Percentiles rank a stretch among this genome's conserved stretches.
Conservation (phyloP, 1,140 invertebrate genomes). For the Copidosoma floridanum region DNA sequence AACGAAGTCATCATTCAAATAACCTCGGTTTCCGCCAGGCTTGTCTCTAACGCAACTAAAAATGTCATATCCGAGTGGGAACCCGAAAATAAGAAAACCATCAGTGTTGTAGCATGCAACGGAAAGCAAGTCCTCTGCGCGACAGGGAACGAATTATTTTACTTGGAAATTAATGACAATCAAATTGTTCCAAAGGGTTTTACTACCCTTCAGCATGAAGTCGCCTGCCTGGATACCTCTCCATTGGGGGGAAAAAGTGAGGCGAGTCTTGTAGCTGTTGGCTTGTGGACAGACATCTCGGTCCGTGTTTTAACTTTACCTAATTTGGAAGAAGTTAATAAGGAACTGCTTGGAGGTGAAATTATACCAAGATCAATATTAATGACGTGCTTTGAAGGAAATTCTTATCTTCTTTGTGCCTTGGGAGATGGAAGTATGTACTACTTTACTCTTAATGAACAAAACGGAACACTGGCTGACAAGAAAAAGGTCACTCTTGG, state of each 20-base stretch:
- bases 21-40: slow-evolving; percentile 70
- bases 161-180: slow-evolving; percentile 76
- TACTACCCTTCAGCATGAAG: slow-evolving; percentile 83
- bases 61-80: slow-evolving; percentile 76
- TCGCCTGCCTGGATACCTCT: slow-evolving; percentile 94
- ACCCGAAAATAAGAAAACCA: slow-evolving; percentile 70
- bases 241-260: slow-evolving; percentile 67
- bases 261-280: slow-evolving; percentile 83
- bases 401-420: slow-evolving; percentile 88
- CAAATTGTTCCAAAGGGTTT: slow-evolving; percentile 66
- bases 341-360: slow-evolving; percentile 87
- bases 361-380: slow-evolving; percentile 95
- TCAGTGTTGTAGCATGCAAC: slow-evolving; percentile 89
- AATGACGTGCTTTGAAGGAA: slow-evolving; percentile 90
- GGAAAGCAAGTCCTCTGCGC: slow-evolving; percentile 82
- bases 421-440: slow-evolving; percentile 97
- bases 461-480: slow-evolving; percentile 71
- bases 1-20: slow-evolving; percentile 80
- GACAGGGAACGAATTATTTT: slow-evolving; percentile 84
- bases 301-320: slow-evolving; percentile 81
- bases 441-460: slow-evolving; percentile 84
- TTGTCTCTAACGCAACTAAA: slow-evolving; percentile 69
- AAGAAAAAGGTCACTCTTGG: slow-evolving; percentile 93
- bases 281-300: slow-evolving; percentile 97
- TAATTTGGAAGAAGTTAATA: slow-evolving; percentile 73